Evolutionary conservation across 2,113 vertebrate species (phyloP).

Genomic region (Bos javanicus): DNA sequence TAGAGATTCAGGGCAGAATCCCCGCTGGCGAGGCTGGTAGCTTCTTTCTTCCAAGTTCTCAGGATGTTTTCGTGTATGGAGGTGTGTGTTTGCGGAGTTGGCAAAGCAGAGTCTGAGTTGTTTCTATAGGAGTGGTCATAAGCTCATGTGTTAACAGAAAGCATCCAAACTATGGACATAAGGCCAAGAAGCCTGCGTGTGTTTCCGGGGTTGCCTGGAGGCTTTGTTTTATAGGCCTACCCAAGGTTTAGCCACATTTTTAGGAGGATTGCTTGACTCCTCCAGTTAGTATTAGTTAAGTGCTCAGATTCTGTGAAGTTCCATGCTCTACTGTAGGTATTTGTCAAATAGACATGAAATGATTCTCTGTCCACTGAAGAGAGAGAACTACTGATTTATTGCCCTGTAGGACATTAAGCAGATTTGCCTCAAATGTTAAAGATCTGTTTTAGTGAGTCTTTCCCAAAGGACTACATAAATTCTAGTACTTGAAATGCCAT

Average conservation of each 20-base stretch:
- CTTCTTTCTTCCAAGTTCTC: background rate
- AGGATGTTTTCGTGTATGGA: background rate
- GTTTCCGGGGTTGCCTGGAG: background rate
- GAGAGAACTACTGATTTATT: background rate
- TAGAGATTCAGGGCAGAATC: background rate
- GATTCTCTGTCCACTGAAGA: background rate
- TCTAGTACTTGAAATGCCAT: background rate
- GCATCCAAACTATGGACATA: background rate
- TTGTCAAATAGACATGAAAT: background rate
- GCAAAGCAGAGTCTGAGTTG: background rate
- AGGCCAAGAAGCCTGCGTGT: background rate
- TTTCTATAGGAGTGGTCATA: background rate
- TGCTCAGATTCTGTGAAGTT: background rate
- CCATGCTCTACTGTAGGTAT: background rate
- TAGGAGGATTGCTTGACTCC: background rate
- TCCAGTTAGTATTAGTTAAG: background rate
- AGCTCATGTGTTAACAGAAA: background rate
- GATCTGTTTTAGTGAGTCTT: background rate
- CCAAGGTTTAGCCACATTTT: too few species aligned
- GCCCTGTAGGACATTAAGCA: background rate
- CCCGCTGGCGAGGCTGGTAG: background rate
- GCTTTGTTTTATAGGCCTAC: background rate
- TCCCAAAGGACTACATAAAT: background rate
- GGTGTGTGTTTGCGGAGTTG: too few species aligned
- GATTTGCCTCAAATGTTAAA: background rate